A percentile compares a stretch with the other conserved stretches of the same genome.
These are phyloP conservation scores for Aphaenogaster floridana DNA, from an alignment of 1,140 invertebrate genomes.

Conservation along the genomic window DNA sequence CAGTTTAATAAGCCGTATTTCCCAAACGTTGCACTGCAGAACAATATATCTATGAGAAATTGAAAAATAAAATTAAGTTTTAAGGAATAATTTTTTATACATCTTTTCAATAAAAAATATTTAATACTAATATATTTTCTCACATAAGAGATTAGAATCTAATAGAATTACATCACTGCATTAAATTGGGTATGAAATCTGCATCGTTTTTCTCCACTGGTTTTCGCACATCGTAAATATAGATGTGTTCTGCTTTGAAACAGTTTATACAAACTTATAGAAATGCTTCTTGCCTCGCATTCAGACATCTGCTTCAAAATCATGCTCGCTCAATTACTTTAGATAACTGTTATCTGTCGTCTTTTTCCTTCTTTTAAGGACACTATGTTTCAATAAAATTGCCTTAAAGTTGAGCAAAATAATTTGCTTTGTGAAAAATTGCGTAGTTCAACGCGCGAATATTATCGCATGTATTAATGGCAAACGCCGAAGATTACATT, in stretches of 20 bases:
- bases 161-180: neutral
- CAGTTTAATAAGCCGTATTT: neutral
- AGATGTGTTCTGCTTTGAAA: slow-evolving; percentile 10
- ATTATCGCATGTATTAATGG: neutral
- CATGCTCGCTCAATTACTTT: slow-evolving; percentile 14
- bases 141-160: neutral
- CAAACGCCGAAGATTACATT: neutral
- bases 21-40: neutral
- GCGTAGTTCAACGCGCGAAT: neutral
- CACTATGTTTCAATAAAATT: neutral
- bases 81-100: neutral
- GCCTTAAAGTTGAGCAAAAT: neutral
- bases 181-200: slow-evolving; percentile 19
- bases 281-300: neutral
- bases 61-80: neutral
- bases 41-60: neutral
- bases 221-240: neutral
- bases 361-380: neutral
- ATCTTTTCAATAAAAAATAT: neutral
- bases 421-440: neutral
- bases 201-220: neutral
- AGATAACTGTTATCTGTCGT: neutral
- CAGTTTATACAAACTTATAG: neutral
- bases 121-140: neutral
- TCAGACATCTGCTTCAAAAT: slow-evolving; percentile 8